Evolutionary conservation across 2,888 invertebrate genomes (phyloP), one percentile per base, ranked within the genome.

Genomic region (Orthosia cruda): DNA sequence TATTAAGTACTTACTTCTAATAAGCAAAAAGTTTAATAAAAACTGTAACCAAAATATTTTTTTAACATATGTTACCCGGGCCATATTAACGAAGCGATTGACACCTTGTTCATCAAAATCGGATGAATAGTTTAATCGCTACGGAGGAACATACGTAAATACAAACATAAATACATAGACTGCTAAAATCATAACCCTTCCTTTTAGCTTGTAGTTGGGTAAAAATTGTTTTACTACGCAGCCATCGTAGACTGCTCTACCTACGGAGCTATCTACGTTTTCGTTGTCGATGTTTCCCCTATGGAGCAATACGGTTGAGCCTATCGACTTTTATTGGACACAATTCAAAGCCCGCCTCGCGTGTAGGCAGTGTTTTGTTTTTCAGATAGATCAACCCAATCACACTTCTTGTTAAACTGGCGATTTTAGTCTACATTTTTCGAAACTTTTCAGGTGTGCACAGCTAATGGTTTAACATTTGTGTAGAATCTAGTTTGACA

Each of bases 311-410:
- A 78, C 55, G 16, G 55, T 40, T 15, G 55, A 40, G 78, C 47
- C 72, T 63, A 67, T 78, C 72, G 63, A 68, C 52, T 52, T 82
- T 82, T 80, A 83, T 80, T 78, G 83, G 23, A 61, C 59, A 67
- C 78, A 23, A 63, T 80, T 78, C 80, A 63, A 64, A 52, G 20
- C 32, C 7, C 13, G 13, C 9, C 13, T 26, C 59, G 3, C 45
- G 12, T 20, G 18, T 52, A 20, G 40, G 16, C 3, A 32, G 45
- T 55, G 32, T 54, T 77, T 80, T 80, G 57, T 75, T 81, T 65
- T 82, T 47, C 62, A 45, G 50, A 78, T 83, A 61, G 59, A 78
- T 78, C 78, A 67, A 64, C 16, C 58, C 77, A 71, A 80, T 82
- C 77, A 66, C 77, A 77, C 40, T 80, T 80, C 26, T 50, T 52